phyloP scores from a whole-genome alignment of 2,888 invertebrate species.

The Ischnus inquisitorius region DNA sequence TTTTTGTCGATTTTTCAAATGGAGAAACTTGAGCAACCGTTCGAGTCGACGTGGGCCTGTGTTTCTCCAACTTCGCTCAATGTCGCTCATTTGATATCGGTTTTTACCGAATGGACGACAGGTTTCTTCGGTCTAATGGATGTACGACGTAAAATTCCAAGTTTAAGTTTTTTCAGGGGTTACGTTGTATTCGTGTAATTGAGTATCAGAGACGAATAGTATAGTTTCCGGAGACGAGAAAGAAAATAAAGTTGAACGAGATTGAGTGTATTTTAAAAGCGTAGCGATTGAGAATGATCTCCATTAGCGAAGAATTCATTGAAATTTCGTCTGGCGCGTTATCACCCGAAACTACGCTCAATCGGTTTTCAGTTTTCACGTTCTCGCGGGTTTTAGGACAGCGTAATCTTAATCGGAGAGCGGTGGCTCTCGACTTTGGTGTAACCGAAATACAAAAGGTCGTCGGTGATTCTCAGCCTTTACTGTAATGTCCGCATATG shows the following conservation, averaged over 20 bases:
- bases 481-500: slow-evolving; percentile 44
- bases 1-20: too few species aligned
- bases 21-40: not conserved
- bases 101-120: not conserved
- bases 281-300: slow-evolving; percentile 31
- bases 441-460: slow-evolving; percentile 3
- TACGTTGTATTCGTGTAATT: slow-evolving; percentile 1
- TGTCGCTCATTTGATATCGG: not conserved
- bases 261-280: slow-evolving; percentile 14
- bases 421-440: slow-evolving; percentile 2
- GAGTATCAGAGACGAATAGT: not conserved
- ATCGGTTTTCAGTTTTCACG: slow-evolving; percentile 31
- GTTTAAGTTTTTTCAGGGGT: not conserved
- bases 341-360: not conserved
- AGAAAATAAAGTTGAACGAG: slow-evolving; percentile 12
- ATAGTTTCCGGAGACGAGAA: not conserved
- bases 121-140: not conserved
- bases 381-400: slow-evolving; percentile 47
- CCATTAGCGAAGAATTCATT: slow-evolving; percentile 55
- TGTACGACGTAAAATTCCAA: not conserved
- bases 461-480: slow-evolving; percentile 35
- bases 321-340: slow-evolving; percentile 31
- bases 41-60: not conserved
- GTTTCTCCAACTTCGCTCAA: not conserved
- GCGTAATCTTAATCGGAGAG: slow-evolving; percentile 54